Base-by-base conservation (phyloP, 2,113 vertebrate species). In the Elephantulus edwardii region DNA sequence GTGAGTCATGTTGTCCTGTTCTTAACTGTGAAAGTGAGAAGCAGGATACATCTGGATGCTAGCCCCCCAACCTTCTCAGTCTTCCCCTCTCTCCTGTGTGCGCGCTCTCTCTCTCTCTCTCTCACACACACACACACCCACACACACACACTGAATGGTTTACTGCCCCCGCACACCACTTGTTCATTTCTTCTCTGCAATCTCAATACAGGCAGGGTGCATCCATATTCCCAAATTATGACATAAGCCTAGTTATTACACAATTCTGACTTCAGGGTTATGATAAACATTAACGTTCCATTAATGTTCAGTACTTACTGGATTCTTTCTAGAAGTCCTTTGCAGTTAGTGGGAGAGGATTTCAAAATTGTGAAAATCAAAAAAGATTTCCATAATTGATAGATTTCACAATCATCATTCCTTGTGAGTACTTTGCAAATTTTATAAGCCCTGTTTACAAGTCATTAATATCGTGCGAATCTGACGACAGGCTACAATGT, bases 121-220 rank as follows among this genome's bases (percentile, higher is more conserved):
- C 26, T 60, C 54, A 48, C n/a, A 50, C n/a, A 35, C 6, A 5
- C 35, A 26, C 54, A n/a, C n/a, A n/a, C 58, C 10, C 26, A 28
- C 54, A 48, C n/a, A 50, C n/a, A 35, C 6, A 5, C 35, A 26
- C 54, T n/a, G n/a, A n/a, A 30, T 30, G 54, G 3, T 50, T 81
- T 16, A 2, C 5, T 35, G 38, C 52, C 56, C 17, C 17, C 48
- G 20, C 38, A 24, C 6, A 33, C 6, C 26, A 2, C 1, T 0
- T 20, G 17, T 3, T 40, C 19, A 28, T 7, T 64, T 10, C 52
- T 8, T 54, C 60, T 14, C n/a, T 16, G 19, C 1, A 2, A 6
- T 44, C 7, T 58, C 50, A 54, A 1, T 7, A 30, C 28, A 56
- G 16, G 75, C 50, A 28, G 22, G 70, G 64, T 14, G 19, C 48